A percentile compares a stretch with the other conserved stretches of the same genome.
phyloP scores from a whole-genome alignment of 2,113 vertebrate genomes.

The Fulmarus glacialis region DNA sequence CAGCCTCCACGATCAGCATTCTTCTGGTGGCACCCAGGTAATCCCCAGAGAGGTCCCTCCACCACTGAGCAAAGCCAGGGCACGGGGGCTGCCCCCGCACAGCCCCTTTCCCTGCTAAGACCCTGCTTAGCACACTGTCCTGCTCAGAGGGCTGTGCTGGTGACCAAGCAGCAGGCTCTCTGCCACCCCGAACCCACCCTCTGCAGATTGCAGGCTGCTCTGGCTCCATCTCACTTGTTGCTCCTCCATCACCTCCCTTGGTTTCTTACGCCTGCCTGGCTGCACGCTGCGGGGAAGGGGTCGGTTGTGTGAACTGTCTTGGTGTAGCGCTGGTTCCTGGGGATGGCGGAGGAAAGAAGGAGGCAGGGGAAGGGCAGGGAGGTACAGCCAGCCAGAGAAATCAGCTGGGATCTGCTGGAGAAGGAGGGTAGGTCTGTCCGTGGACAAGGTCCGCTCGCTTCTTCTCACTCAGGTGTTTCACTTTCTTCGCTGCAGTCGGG shows the following conservation, averaged over 20 bases:
- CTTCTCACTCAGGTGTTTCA: accelerated
- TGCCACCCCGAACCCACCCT: neutral
- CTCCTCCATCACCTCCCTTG: neutral
- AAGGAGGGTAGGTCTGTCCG: accelerated
- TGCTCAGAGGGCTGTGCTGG: neutral
- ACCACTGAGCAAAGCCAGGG: neutral
- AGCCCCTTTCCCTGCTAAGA: neutral
- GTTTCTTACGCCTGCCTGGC: neutral
- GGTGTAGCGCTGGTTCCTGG: neutral
- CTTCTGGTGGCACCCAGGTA: neutral
- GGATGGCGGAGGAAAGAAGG: neutral
- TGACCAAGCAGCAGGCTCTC: neutral
- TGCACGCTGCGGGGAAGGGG: neutral
- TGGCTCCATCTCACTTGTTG: neutral
- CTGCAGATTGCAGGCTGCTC: neutral
- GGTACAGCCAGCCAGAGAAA: neutral
- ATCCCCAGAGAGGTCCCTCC: neutral
- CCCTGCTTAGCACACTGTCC: neutral
- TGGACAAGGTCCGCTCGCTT: accelerated
- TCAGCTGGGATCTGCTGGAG: neutral
- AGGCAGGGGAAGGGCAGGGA: neutral
- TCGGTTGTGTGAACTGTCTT: too few species aligned
- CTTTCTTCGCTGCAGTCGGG: accelerated
- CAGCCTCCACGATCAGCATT: accelerated
- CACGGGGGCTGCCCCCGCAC: neutral